Percentiles rank a stretch among this genome's conserved stretches.
Evolutionary conservation across 2,797 vertebrate species (phyloP).

Genomic region (Syndactyla subalaris): DNA sequence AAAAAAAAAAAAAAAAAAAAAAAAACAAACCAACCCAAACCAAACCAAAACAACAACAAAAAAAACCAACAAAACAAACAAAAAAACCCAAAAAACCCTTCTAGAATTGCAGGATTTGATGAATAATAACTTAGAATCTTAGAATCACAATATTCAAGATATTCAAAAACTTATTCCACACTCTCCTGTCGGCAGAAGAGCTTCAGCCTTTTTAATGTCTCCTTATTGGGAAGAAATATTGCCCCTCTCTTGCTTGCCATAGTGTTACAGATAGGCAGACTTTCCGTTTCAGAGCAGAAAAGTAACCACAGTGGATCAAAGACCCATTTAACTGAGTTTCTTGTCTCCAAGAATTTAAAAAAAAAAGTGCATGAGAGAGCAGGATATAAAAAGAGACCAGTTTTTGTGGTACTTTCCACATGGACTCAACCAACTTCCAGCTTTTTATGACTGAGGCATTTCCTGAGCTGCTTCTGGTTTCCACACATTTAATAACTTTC

Average conservation of each 20-base stretch:
- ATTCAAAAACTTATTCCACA: neutral
- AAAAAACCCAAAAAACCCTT: neutral
- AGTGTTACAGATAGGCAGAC: neutral
- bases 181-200: neutral
- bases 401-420: neutral
- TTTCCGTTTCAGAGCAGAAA: neutral
- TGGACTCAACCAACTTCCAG: neutral
- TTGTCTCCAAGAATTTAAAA: neutral
- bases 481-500: neutral
- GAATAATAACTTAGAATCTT: neutral
- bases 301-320: neutral
- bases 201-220: neutral
- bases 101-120: neutral
- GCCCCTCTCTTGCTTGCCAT: neutral
- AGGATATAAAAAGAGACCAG: neutral
- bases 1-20: too few species aligned
- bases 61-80: too few species aligned
- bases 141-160: neutral
- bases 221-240: neutral
- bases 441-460: neutral
- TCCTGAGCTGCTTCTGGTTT: neutral
- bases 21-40: too few species aligned
- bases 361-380: neutral
- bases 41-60: too few species aligned
- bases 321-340: neutral